Conservation (phyloP, 2,888 invertebrate genomes). For the Scaptomyza caliginosa region DNA sequence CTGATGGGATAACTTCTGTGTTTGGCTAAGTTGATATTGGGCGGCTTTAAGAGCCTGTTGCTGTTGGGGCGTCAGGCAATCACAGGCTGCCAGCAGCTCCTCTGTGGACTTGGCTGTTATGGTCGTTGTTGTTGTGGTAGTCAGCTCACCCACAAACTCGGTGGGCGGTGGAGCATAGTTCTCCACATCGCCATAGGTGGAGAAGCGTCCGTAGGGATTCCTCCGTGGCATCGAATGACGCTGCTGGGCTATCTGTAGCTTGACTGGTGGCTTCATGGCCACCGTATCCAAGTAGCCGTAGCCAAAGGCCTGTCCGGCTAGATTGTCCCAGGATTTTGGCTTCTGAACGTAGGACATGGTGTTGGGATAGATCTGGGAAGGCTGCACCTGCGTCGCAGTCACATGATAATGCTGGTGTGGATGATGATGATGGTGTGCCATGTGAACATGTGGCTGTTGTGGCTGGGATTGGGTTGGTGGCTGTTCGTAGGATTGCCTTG, state of each 20-base stretch:
- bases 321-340: conserved; percentile 95
- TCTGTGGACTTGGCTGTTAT: conserved; percentile 92
- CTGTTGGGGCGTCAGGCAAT: conserved; percentile 78
- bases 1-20: conserved; percentile 78
- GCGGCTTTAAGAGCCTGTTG: conserved; percentile 78
- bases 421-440: conserved; percentile 71
- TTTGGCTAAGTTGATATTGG: conserved; percentile 76
- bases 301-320: conserved; percentile 94
- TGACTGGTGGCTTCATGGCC: conserved; percentile 82
- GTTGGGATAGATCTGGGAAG: conserved; percentile 83
- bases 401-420: conserved; percentile 84
- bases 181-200: conserved; percentile 83
- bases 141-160: conserved; percentile 84
- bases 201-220: conserved; percentile 83
- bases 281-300: conserved; percentile 92
- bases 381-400: conserved; percentile 83
- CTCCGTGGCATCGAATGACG: conserved; percentile 84
- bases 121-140: conserved; percentile 85
- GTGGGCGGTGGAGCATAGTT: conserved; percentile 84
- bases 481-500: conserved; percentile 85
- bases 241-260: conserved; percentile 84
- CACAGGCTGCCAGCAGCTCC: conserved; percentile 86
- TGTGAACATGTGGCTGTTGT: conserved; percentile 78
- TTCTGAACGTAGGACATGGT: conserved; percentile 86
- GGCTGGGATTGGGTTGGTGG: conserved; percentile 77